A percentile compares a stretch with the other conserved stretches of the same genome.
These are phyloP conservation scores for Temnopleurus reevesii DNA, from an alignment of 53 echinoderm and acorn worm species.

Conservation along the genomic window DNA sequence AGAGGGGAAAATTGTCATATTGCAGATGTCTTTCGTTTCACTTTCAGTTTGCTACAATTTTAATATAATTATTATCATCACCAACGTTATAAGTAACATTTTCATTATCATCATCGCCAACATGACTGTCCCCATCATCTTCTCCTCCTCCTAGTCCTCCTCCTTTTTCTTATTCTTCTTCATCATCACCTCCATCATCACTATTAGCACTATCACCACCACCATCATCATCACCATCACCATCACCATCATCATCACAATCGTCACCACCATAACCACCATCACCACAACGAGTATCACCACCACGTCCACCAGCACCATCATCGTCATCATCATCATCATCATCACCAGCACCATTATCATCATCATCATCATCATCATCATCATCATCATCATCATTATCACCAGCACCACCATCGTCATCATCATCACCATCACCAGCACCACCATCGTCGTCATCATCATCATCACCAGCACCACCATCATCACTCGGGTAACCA, in stretches of 20 bases:
- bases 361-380: conserved; percentile 50
- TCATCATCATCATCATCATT: too few species aligned
- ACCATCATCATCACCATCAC: conserved; percentile 21
- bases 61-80: too few species aligned
- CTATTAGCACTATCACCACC: conserved; percentile 10
- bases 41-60: too few species aligned
- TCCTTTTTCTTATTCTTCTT: too few species aligned
- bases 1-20: too few species aligned
- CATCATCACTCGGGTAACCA: neutral
- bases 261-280: too few species aligned
- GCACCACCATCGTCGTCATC: conserved; percentile 48
- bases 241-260: conserved; percentile 50
- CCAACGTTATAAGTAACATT: neutral
- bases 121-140: too few species aligned
- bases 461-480: conserved; percentile 17
- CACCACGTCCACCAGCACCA: conserved; percentile 21
- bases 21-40: too few species aligned
- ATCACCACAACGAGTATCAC: too few species aligned
- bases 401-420: too few species aligned
- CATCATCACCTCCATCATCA: conserved; percentile 14
- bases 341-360: conserved; percentile 49
- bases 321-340: conserved; percentile 38
- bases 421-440: conserved; percentile 47
- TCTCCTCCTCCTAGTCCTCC: too few species aligned
- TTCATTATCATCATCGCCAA: too few species aligned